Evolutionary conservation across 2,888 invertebrate genomes (phyloP), one percentile per base, ranked within the genome.

Genomic region (Venustoraphidia nigricollis): DNA sequence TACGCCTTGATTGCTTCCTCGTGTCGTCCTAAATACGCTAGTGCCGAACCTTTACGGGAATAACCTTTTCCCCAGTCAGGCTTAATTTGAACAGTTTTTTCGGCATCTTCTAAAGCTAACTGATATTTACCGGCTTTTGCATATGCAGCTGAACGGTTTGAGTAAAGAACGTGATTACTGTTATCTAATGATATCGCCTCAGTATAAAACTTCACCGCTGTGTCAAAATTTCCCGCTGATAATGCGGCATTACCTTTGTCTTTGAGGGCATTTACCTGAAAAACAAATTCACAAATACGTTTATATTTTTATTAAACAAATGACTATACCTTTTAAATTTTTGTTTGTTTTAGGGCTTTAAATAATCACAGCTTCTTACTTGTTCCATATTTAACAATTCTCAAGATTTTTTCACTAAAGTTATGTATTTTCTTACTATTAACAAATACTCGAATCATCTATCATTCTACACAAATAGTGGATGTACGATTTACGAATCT

Each of bases 131-230:
- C 79, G 42, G 80, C 76, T 68, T 91, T 92, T 2, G 89, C 86
- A 60, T 84, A 82, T 8, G 93, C 93, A 8, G 93, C 93, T 1
- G 93, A 93, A 48, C 94, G 77, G 67, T 94, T 94, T 58, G 92
- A 93, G 60, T 75, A 93, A 27, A 94, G 71, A 61, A 94, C 90
- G 72, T 92, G 88, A 70, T 93, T 93, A 37, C 72, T 75, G 0
- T 72, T 71, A 62, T 93, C 92, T 51, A 91, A 64, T 10, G 71
- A 68, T 53, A 94, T 89, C 6, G 89, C 94, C 59, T 86, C 78
- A 3, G 87, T 77, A 62, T 94, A 94, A 57, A 67, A 76, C 53
- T 79, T 74, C 46, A 92, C 72, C 0, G 94, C 93, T 54, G 87
- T 86, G 9, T 82, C 78, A 54, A 77, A 82, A 49, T 87, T 81